These are phyloP conservation scores for Remorina albescens DNA, from an alignment of 2,797 vertebrate species.

Conservation along the genomic window DNA sequence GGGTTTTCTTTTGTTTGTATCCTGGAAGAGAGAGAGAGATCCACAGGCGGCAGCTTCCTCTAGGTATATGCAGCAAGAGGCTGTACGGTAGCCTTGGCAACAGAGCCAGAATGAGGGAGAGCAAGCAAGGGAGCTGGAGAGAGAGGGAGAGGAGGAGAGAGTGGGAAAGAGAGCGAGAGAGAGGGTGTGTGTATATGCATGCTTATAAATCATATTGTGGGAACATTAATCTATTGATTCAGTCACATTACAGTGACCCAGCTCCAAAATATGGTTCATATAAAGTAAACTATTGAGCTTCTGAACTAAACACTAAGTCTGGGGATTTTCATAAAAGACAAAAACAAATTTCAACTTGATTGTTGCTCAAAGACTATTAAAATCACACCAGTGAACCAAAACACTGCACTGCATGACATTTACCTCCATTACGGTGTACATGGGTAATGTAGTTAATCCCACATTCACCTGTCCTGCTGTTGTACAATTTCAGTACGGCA, in stretches of 20 bases:
- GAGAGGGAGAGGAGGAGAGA: conserved; percentile 46
- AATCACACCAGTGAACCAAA: neutral
- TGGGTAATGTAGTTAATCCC: neutral
- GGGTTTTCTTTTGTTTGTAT: conserved; percentile 82
- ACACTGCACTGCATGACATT: neutral
- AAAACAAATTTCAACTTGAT: neutral
- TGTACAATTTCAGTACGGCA: conserved; percentile 9
- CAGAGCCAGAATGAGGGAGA: conserved; percentile 80
- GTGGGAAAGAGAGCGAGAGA: conserved; percentile 25
- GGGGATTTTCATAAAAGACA: neutral
- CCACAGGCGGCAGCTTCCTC: conserved; percentile 82
- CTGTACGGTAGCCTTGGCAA: conserved; percentile 88
- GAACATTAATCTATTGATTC: conserved; percentile 44
- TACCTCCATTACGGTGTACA: conserved; percentile 17
- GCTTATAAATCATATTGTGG: conserved; percentile 60
- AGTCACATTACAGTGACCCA: conserved; percentile 27
- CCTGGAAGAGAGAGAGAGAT: conserved; percentile 77
- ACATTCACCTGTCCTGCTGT: neutral
- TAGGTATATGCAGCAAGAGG: conserved; percentile 87
- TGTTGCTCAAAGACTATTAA: neutral
- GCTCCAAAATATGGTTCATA: conserved; percentile 21
- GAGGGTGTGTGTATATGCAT: conserved; percentile 29
- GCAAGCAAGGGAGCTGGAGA: conserved; percentile 48
- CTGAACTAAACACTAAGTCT: neutral
- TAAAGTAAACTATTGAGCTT: conserved; percentile 16